Conservation (phyloP, 2,888 invertebrate genomes). For the Enchytraeus crypticus region DNA sequence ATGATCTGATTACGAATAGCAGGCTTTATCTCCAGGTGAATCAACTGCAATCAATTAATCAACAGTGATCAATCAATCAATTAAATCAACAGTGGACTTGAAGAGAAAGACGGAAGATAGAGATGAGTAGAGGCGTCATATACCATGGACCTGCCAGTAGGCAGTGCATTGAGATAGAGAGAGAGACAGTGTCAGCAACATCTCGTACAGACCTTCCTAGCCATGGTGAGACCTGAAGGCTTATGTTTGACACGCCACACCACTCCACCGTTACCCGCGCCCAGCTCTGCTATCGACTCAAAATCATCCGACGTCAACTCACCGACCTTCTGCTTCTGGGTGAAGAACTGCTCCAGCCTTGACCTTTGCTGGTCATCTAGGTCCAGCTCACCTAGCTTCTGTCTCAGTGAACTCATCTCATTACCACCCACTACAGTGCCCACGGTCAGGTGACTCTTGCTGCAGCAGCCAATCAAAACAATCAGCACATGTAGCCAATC, state of each 20-base stretch:
- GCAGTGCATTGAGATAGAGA: too few relatives aligned
- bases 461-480: too few relatives aligned
- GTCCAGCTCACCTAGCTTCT: slow-evolving; percentile 80
- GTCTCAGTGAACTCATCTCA: too few relatives aligned
- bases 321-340: slow-evolving; percentile 76
- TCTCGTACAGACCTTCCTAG: slow-evolving; percentile 65
- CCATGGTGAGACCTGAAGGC: slow-evolving; percentile 91
- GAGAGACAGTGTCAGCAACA: too few relatives aligned
- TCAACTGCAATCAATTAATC: slow-evolving; percentile 56
- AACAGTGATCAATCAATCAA: slow-evolving; percentile 4
- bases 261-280: slow-evolving; percentile 96
- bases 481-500: too few relatives aligned
- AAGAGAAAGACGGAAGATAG: too few relatives aligned
- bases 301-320: slow-evolving; percentile 67
- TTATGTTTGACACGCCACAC: slow-evolving; percentile 96
- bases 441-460: too few relatives aligned
- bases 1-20: slow-evolving; percentile 97
- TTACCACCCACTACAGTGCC: too few relatives aligned
- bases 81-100: background rate
- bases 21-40: slow-evolving; percentile 96
- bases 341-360: slow-evolving; percentile 83
- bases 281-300: slow-evolving; percentile 90
- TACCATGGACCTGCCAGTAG: too few relatives aligned
- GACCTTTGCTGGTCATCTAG: slow-evolving; percentile 79
- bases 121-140: too few relatives aligned